Conservation (phyloP, 2,797 vertebrate species). For the Loriculus beryllinus region DNA sequence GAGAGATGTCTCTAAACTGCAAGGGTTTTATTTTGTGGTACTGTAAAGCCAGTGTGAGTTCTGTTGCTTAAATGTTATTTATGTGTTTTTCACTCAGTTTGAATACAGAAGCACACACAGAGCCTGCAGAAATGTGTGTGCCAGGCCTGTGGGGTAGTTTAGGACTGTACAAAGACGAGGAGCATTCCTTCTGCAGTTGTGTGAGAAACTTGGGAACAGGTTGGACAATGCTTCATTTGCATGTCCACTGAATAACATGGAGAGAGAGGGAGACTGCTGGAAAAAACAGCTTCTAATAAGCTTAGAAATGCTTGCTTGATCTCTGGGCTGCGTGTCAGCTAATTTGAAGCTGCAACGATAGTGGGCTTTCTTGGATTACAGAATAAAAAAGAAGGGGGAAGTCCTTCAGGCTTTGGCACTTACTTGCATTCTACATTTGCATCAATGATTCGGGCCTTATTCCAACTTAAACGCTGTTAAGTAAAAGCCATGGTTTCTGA, state of each 20-base stretch:
- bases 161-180: neutral
- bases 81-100: neutral
- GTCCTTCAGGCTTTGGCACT: neutral
- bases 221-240: constrained; percentile 37
- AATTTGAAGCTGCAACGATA: neutral
- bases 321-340: constrained; percentile 29
- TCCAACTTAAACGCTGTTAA: neutral
- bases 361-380: neutral
- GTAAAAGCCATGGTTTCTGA: neutral
- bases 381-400: neutral
- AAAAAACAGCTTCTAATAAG: neutral
- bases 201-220: neutral
- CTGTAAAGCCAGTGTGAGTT: neutral
- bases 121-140: neutral
- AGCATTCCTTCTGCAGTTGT: neutral
- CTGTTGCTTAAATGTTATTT: neutral
- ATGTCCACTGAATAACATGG: neutral
- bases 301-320: constrained; percentile 22
- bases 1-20: neutral
- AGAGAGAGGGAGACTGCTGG: neutral
- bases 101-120: neutral
- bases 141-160: neutral
- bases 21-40: neutral
- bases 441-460: neutral
- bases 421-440: neutral